These are phyloP conservation scores for Xiphophorus couchianus DNA, from an alignment of 2,113 vertebrate species.

Conservation along the genomic window DNA sequence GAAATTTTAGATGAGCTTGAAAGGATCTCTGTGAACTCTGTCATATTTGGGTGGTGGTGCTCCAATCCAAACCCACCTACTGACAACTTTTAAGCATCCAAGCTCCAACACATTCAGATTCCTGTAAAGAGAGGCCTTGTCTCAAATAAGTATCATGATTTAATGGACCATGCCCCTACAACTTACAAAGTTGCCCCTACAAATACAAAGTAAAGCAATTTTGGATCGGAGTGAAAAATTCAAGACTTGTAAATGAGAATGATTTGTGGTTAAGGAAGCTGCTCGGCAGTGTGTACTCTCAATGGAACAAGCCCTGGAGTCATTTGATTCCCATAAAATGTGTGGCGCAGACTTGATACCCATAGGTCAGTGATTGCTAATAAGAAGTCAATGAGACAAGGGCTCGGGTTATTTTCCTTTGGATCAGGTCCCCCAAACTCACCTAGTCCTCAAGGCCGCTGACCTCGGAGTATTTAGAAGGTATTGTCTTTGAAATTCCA, in stretches of 20 bases:
- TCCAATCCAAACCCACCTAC: constrained; percentile 49
- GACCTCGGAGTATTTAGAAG: constrained; percentile 79
- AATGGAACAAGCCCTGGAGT: constrained; percentile 74
- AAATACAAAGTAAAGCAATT: constrained; percentile 70
- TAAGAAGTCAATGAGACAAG: constrained; percentile 83
- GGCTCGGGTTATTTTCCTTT: constrained; percentile 69
- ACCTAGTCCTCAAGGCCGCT: constrained; percentile 59
- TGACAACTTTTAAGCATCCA: constrained; percentile 39
- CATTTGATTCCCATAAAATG: constrained; percentile 78
- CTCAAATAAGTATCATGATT: constrained; percentile 53
- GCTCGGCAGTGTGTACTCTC: constrained; percentile 68
- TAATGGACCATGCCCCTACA: constrained; percentile 48
- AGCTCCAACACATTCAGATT: constrained; percentile 19
- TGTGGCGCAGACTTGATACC: constrained; percentile 78
- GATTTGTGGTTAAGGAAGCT: constrained; percentile 76
- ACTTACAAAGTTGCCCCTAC: no score
- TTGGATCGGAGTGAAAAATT: constrained; percentile 72
- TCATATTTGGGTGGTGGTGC: constrained; percentile 17
- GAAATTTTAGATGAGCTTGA: constrained; percentile 30
- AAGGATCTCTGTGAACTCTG: constrained; percentile 37
- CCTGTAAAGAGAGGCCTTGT: constrained; percentile 49
- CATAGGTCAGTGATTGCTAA: constrained; percentile 84
- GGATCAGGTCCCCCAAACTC: constrained; percentile 65
- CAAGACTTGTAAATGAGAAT: constrained; percentile 70
- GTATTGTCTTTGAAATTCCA: constrained; percentile 85